Base-by-base conservation (phyloP, 2,888 invertebrate species). In the Copidosoma aretas region DNA sequence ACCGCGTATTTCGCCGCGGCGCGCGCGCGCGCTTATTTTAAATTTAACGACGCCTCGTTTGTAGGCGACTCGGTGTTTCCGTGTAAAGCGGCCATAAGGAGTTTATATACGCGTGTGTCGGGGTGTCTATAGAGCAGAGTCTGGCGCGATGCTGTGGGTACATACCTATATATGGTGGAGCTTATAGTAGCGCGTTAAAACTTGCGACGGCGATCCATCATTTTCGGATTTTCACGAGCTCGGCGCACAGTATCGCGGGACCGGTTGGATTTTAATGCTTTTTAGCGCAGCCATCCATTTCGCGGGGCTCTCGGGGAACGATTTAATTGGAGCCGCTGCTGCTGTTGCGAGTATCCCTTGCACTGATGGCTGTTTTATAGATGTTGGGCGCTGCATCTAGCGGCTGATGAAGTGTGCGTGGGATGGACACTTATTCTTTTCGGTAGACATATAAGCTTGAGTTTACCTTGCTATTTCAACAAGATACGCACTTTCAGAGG, bases 11-110 rank as follows among this genome's bases (percentile, higher is more conserved):
- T 25, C 49, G 39, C 1, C 39, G 22, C 17, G 46, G 17, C 24
- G 22, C 24, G 22, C 22, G 41, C 57, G 8, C 49, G 74, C 77
- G 75, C 78, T 80, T 82, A 81, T 82, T 82, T 80, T 79, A 73
- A 60, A 78, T 76, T 81, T 79, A 78, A 82, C 80, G 79, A 80
- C 77, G 79, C 76, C 77, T 80, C 78, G 80, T 79, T 80, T 78
- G 79, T 76, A 76, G 76, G 71, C 73, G 76, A 8, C 32, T 32
- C 3, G 32, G 8, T 32, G 32, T 3, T 32, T 32, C 32, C 32
- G 32, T 8, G 32, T 32, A 32, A 32, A 32, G 32, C 4, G 75
- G 77, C 74, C 75, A 76, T 53, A 43, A 17, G 61, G n/a, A n/a
- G n/a, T n/a, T n/a, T n/a, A 60, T 14, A 60, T 19, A 52, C 51